A percentile compares a stretch with the other conserved stretches of the same genome.
Evolutionary conservation across 2,113 vertebrate species (phyloP).

Genomic region (Helogale parvula): DNA sequence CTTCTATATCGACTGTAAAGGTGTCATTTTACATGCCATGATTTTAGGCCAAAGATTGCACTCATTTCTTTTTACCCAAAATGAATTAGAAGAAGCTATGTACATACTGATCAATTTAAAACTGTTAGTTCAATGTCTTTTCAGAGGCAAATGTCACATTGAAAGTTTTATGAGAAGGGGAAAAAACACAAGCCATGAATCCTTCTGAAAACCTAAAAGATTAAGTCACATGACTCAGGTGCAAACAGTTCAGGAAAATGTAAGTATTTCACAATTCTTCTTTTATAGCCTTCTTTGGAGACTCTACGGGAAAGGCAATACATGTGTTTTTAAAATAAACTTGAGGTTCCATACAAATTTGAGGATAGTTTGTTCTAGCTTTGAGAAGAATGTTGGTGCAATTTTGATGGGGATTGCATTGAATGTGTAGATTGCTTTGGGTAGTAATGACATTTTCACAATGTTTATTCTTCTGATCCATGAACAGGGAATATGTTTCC

Average conservation of each 20-base stretch:
- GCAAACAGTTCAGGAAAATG: not conserved
- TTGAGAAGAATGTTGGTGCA: no score
- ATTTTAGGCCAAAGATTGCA: not conserved
- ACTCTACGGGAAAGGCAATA: not conserved
- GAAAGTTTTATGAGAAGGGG: constrained; percentile 16
- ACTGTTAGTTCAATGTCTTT: not conserved
- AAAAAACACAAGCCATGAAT: not conserved
- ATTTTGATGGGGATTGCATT: no score
- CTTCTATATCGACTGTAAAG: not conserved
- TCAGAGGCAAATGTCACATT: not conserved
- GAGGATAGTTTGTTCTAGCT: no score
- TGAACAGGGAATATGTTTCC: no score
- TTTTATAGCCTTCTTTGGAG: not conserved
- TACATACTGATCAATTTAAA: constrained; percentile 10
- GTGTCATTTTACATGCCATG: not conserved
- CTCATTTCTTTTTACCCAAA: not conserved
- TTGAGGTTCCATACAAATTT: not conserved
- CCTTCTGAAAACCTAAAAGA: constrained; percentile 8
- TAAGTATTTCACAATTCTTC: not conserved
- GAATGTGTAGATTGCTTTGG: no score
- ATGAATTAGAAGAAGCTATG: not conserved
- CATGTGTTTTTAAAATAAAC: not conserved
- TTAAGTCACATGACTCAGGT: not conserved
- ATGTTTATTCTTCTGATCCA: no score
- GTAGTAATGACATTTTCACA: no score